Percentiles rank a stretch among this genome's conserved stretches.
Conservation (phyloP, 1,140 invertebrate genomes). For the Bombyx mandarina region DNA sequence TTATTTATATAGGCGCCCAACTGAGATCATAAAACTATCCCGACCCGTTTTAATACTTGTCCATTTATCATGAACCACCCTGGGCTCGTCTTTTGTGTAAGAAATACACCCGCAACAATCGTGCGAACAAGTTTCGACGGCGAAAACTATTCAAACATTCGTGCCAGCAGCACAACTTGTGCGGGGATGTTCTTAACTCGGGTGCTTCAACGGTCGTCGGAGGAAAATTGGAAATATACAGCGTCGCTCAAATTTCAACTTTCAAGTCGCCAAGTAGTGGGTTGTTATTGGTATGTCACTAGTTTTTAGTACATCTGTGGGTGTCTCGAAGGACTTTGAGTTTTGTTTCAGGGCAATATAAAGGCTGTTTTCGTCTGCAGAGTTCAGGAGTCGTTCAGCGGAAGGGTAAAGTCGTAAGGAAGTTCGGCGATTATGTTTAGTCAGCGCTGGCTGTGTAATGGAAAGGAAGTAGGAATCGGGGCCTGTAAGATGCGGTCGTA, state of each 20-base stretch:
- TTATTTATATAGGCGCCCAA: constrained; percentile 63
- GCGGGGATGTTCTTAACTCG: constrained; percentile 62
- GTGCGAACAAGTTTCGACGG: constrained; percentile 58
- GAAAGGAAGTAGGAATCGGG: constrained; percentile 69
- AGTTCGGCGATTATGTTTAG: constrained; percentile 69
- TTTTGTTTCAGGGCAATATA: constrained; percentile 11
- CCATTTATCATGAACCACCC: constrained; percentile 59
- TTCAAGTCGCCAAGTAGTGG: constrained; percentile 10
- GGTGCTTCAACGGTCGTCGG: constrained; percentile 55
- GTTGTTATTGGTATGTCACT: constrained; percentile 18
- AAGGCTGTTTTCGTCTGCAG: constrained; percentile 19
- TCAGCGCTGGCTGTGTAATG: constrained; percentile 65
- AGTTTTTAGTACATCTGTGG: constrained; percentile 21
- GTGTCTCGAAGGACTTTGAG: constrained; percentile 10
- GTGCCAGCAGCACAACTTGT: constrained; percentile 62
- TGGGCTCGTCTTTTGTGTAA: constrained; percentile 58
- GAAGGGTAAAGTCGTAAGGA: constrained; percentile 69
- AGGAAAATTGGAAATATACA: constrained; percentile 60
- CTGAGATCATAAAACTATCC: constrained; percentile 68
- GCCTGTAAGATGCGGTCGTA: constrained; percentile 68
- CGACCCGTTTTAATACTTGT: constrained; percentile 57
- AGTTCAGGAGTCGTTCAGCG: constrained; percentile 40
- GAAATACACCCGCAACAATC: constrained; percentile 55
- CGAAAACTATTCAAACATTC: constrained; percentile 59
- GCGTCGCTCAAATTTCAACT: constrained; percentile 23